Conservation (phyloP, 2,797 vertebrate genomes). For the Diplodus sargus region DNA sequence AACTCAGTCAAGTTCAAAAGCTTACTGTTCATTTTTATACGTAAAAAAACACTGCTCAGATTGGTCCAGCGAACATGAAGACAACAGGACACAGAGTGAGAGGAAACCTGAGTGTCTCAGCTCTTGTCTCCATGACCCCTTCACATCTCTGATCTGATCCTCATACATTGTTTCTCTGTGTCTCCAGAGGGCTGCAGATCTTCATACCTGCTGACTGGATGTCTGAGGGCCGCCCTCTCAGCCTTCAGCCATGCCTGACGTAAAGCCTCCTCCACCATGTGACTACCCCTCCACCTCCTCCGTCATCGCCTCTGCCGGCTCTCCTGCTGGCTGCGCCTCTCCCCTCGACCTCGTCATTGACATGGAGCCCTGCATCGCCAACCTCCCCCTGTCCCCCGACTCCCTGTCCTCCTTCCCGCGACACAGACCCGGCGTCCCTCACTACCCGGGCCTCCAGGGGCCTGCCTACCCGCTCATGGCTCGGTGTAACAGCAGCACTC, state of each 20-base stretch:
- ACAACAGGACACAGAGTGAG: not conserved
- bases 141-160: conserved; percentile 8
- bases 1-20: not conserved
- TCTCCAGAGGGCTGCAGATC: conserved; percentile 60
- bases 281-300: conserved; percentile 82
- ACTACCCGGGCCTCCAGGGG: conserved; percentile 83
- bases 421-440: conserved; percentile 77
- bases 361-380: conserved; percentile 84
- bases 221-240: conserved; percentile 61
- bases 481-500: conserved; percentile 85
- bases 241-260: conserved; percentile 82
- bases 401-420: conserved; percentile 79
- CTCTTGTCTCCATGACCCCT: not conserved
- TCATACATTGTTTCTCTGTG: conserved; percentile 8
- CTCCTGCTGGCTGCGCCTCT: conserved; percentile 80
- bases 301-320: conserved; percentile 68
- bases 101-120: not conserved
- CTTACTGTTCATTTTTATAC: not conserved
- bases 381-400: conserved; percentile 83
- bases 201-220: conserved; percentile 40
- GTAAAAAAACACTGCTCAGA: too few species aligned
- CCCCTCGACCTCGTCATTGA: conserved; percentile 73
- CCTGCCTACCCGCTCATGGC: conserved; percentile 72
- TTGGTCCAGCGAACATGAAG: too few species aligned
- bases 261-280: conserved; percentile 85